These are phyloP conservation scores for Phyllostomus discolor DNA, from an alignment of 2,113 vertebrate genomes.

Conservation along the genomic window DNA sequence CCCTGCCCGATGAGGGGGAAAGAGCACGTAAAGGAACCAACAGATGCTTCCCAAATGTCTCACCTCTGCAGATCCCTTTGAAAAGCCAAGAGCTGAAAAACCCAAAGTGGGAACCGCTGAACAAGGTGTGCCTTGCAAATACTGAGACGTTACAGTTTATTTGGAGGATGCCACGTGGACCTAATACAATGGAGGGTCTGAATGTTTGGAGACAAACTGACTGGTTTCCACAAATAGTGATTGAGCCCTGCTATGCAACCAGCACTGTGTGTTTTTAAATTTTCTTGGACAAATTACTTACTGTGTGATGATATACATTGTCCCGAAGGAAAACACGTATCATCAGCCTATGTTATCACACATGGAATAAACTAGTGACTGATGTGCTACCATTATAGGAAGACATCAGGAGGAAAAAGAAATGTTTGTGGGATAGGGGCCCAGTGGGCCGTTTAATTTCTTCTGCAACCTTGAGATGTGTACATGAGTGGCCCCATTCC, in stretches of 20 bases:
- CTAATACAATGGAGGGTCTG: background rate
- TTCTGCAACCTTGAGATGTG: background rate
- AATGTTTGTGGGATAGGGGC: background rate
- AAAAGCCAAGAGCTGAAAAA: background rate
- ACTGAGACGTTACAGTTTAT: background rate
- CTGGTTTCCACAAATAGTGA: background rate
- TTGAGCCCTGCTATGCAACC: rapidly evolving
- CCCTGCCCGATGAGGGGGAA: too few relatives aligned
- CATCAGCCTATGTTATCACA: background rate
- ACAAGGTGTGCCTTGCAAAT: background rate
- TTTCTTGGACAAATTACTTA: background rate
- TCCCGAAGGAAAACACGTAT: background rate
- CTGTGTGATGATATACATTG: background rate
- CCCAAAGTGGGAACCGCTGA: background rate
- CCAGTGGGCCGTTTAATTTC: background rate
- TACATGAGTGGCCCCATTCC: background rate
- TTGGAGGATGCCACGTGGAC: background rate
- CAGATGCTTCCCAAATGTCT: background rate
- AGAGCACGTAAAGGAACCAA: background rate
- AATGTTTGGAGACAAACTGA: background rate
- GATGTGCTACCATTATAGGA: background rate
- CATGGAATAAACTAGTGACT: background rate
- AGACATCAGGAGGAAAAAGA: background rate
- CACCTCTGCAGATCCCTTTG: background rate
- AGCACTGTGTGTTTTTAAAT: background rate